These are phyloP conservation scores for Xylocopa sonorina DNA, from an alignment of 1,140 invertebrate species.

Conservation along the genomic window DNA sequence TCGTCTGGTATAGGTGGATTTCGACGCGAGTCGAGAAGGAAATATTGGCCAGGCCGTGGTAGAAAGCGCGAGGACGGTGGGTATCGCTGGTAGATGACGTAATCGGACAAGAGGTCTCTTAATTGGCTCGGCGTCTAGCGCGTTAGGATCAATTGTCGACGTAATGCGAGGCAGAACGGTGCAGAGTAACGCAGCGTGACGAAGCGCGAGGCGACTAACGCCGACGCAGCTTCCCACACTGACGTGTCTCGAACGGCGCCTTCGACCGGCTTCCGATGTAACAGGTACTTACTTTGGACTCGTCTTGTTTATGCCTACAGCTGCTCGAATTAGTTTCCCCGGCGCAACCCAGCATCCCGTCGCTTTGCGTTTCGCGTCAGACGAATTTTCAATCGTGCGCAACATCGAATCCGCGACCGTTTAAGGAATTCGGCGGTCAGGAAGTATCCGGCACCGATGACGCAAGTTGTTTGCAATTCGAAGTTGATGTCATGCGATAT, in stretches of 20 bases:
- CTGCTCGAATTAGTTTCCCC: not conserved
- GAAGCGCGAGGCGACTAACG: slow-evolving; percentile 51
- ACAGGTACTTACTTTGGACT: slow-evolving; percentile 58
- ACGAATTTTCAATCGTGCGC: too few relatives aligned
- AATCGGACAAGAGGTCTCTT: slow-evolving; percentile 62
- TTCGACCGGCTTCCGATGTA: slow-evolving; percentile 40
- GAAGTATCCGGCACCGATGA: not conserved
- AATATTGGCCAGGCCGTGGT: slow-evolving; percentile 16
- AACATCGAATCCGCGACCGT: not conserved
- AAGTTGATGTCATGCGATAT: not conserved
- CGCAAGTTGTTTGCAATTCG: slow-evolving; percentile 1
- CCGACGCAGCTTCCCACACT: slow-evolving; percentile 70
- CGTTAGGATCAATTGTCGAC: slow-evolving; percentile 71
- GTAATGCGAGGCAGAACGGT: slow-evolving; percentile 57
- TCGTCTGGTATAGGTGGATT: too few relatives aligned
- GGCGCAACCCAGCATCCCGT: too few relatives aligned
- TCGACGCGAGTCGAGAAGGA: slow-evolving; percentile 2
- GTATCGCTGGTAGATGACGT: slow-evolving; percentile 53
- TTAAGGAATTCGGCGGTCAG: not conserved
- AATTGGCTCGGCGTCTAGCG: slow-evolving; percentile 73
- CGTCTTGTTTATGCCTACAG: not conserved
- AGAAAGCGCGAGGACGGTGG: slow-evolving; percentile 53
- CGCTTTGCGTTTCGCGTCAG: too few relatives aligned
- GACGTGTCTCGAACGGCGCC: slow-evolving; percentile 47
- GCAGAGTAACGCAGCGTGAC: slow-evolving; percentile 43